Percentiles rank a stretch among this genome's conserved stretches.
Evolutionary conservation across 2,888 invertebrate genomes (phyloP).

Genomic region (Clivina fossor): DNA sequence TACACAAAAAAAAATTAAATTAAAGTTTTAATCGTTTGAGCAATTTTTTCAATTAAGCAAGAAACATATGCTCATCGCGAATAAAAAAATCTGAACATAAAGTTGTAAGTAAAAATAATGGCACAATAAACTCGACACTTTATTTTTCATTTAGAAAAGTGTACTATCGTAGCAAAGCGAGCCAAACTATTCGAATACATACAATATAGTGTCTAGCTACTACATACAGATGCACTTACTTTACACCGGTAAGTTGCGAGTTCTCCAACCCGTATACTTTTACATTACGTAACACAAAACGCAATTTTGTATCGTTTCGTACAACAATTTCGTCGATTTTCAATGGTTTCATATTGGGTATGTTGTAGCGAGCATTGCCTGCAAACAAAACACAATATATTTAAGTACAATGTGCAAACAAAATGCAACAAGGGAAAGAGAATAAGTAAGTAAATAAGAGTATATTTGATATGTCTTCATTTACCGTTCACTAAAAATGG

Average conservation of each 20-base stretch:
- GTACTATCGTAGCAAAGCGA: too few relatives aligned
- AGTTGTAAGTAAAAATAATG: too few relatives aligned
- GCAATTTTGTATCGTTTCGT: slow-evolving; percentile 4
- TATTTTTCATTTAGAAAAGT: too few relatives aligned
- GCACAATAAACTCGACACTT: too few relatives aligned
- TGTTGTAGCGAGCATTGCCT: slow-evolving; percentile 12
- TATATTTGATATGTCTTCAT: not conserved
- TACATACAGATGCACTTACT: too few relatives aligned
- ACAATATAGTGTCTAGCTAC: too few relatives aligned
- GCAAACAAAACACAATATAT: not conserved
- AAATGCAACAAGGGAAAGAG: not conserved
- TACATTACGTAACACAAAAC: slow-evolving; percentile 15
- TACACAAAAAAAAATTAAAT: too few relatives aligned
- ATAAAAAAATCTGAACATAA: too few relatives aligned
- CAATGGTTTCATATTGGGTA: slow-evolving; percentile 16
- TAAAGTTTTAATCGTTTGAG: too few relatives aligned
- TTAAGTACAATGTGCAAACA: not conserved
- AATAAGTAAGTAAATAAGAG: not conserved
- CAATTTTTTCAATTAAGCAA: too few relatives aligned
- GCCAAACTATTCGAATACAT: too few relatives aligned
- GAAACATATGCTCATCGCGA: too few relatives aligned
- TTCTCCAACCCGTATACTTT: slow-evolving; percentile 16
- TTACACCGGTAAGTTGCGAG: slow-evolving; percentile 1
- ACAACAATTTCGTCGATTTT: slow-evolving; percentile 9
- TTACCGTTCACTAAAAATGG: slow-evolving; percentile 11